Evolutionary conservation across 2,113 vertebrate genomes (phyloP), one percentile per base, ranked within the genome.

Genomic region (Rhineura floridana): DNA sequence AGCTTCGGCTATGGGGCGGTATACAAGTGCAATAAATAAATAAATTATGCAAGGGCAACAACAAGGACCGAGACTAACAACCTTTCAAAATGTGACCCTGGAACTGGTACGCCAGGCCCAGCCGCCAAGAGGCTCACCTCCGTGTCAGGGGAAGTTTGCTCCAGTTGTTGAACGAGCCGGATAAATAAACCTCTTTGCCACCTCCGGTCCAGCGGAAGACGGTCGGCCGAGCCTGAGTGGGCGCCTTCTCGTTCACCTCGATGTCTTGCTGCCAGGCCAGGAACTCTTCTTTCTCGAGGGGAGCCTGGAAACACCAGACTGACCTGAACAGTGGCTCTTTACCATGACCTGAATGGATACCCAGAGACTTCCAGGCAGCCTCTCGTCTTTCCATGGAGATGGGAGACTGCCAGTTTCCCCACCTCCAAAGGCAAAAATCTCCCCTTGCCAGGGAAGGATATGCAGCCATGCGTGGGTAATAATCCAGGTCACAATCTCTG

Each of bases 111-210:
- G 55, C 46, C 39, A 62, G 15, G 21, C 4, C 4, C 23, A 21
- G 59, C 4, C 67, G 75, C 80, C 9, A 42, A 67, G 33, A 28
- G 30, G 65, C 10, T 93, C 96, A 99, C 99, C 99, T 99, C 94
- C 96, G 98, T 6, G 98, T 98, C 83, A 99, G 97, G 0, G 99
- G 99, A 91, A 99, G 98, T 96, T 99, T 99, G 90, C 95, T 96
- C 99, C 99, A 99, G 96, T 98, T 99, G 96, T 99, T 99, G 92
- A 99, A 99, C n/a, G 99, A 98, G 0, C 99, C 99, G 0, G 99
- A 98, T 46, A 99, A 95, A 93, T 97, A 99, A 75, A 99, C 98
- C 6, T 99, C 99, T 77, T 98, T 99, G 81, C 98, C 99, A 0
- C 94, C 97, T 8, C 98, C 98, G 0, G 97, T 95, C 99, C 99